Evolutionary conservation across 2,797 vertebrate genomes (phyloP).

Genomic region (Xenops minutus): DNA sequence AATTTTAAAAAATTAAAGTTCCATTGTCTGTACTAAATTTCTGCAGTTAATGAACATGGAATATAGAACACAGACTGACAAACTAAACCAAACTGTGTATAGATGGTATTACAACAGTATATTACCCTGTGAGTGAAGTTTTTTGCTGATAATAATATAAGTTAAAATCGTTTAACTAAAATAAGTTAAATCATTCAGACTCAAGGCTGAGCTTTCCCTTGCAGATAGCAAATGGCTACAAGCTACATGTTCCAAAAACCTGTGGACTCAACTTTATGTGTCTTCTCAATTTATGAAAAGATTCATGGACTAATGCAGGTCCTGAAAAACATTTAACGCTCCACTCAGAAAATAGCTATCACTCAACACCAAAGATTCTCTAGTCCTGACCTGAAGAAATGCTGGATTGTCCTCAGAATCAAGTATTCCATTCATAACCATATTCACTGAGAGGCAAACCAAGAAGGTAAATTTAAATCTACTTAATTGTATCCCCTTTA

Average conservation of each 20-base stretch:
- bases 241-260: background rate
- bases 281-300: background rate
- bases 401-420: background rate
- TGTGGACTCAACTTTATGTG: background rate
- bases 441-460: background rate
- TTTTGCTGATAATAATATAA: background rate
- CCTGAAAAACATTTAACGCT: background rate
- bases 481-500: background rate
- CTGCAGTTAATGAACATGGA: background rate
- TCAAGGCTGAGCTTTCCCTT: background rate
- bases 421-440: background rate
- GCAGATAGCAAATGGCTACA: background rate
- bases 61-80: background rate
- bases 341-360: background rate
- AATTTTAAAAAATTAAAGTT: background rate
- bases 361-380: background rate
- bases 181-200: background rate
- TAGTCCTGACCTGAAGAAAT: background rate
- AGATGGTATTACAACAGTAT: background rate
- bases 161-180: too few relatives aligned
- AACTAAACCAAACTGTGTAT: background rate
- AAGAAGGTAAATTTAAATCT: background rate
- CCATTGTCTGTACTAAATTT: background rate
- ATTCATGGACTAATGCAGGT: background rate
- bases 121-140: background rate